A percentile compares a stretch with the other conserved stretches of the same genome.
phyloP scores from a whole-genome alignment of 2,888 invertebrate species.

The Lepidocyrtoides sp. region DNA sequence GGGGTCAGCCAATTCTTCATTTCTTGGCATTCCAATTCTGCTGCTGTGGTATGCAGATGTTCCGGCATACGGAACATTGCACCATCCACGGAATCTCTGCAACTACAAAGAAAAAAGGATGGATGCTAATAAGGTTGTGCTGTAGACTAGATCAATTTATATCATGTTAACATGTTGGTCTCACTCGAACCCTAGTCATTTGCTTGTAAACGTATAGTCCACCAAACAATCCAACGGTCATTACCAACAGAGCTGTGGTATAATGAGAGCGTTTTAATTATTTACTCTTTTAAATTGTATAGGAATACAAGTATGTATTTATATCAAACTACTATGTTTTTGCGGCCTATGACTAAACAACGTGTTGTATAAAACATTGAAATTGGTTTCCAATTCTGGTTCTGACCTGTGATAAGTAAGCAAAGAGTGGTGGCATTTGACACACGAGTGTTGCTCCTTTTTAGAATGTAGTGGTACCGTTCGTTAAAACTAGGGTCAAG shows the following conservation, averaged over 20 bases:
- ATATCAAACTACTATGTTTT: no score
- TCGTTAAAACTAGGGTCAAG: slow-evolving; percentile 83
- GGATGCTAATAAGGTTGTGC: background rate
- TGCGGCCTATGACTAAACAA: no score
- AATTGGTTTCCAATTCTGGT: no score
- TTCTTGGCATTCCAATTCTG: slow-evolving; percentile 70
- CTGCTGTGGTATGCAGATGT: slow-evolving; percentile 83
- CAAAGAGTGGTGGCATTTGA: slow-evolving; percentile 90
- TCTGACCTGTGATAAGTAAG: slow-evolving; percentile 89
- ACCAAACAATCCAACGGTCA: slow-evolving; percentile 90
- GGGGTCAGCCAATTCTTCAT: slow-evolving; percentile 77
- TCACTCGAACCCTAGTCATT: slow-evolving; percentile 88
- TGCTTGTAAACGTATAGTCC: slow-evolving; percentile 93
- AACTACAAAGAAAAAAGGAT: slow-evolving; percentile 86
- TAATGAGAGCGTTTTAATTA: background rate
- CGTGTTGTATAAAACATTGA: no score
- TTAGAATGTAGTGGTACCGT: slow-evolving; percentile 87
- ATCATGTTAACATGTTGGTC: slow-evolving; percentile 37
- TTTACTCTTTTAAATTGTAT: background rate
- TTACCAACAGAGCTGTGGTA: slow-evolving; percentile 89
- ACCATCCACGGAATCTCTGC: slow-evolving; percentile 90
- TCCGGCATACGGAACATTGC: slow-evolving; percentile 89
- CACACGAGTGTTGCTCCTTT: slow-evolving; percentile 88
- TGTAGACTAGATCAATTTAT: background rate
- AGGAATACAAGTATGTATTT: no score